Base-by-base conservation (phyloP, 2,888 invertebrate species). In the Melieria picta region DNA sequence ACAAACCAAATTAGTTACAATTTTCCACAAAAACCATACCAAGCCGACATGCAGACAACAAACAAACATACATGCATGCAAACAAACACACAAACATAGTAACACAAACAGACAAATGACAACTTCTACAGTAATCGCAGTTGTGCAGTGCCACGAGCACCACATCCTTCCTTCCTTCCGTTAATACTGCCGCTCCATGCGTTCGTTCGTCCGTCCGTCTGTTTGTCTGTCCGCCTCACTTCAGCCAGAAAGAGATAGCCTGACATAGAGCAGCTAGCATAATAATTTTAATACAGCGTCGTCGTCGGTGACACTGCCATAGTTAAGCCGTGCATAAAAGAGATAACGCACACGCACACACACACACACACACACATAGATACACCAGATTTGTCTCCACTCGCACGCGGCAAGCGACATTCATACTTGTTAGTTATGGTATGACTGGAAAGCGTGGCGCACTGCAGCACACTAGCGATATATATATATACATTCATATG, bases 291-390 rank as follows among this genome's bases (percentile, higher is more conserved):
- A 52, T 65, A 55, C 43, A 63, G 16, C 46, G 50, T n/a, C n/a
- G 64, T 5, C 30, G 9, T 30, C 43, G 52, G 50, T 64, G 55
- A 64, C 16, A 55, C 4, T 13, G 57, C 13, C 46, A 56, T 56
- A 56, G 65, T 65, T 65, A 65, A 65, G 65, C 57, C 65, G 65
- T 65, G 56, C 65, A 65, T 65, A 56, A 55, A 56, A 46, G 46
- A 65, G 65, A 65, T 65, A 65, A 13, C 52, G 5, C 13, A 1
- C 13, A 13, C 13, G 5, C 16, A 48, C 47, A n/a, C 13, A 16
- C 16, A 48, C 47, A n/a, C 52, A 52, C 9, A 7, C 52, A 1
- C 9, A 52, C 50, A 1, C 11, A 11, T 50, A 7, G n/a, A 7
- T 52, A 9, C 9, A 52, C 52, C 30, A 30, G 30, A 30, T 30